Base-by-base conservation (phyloP, 2,888 invertebrate genomes). In the Scaptomyza reducta region DNA sequence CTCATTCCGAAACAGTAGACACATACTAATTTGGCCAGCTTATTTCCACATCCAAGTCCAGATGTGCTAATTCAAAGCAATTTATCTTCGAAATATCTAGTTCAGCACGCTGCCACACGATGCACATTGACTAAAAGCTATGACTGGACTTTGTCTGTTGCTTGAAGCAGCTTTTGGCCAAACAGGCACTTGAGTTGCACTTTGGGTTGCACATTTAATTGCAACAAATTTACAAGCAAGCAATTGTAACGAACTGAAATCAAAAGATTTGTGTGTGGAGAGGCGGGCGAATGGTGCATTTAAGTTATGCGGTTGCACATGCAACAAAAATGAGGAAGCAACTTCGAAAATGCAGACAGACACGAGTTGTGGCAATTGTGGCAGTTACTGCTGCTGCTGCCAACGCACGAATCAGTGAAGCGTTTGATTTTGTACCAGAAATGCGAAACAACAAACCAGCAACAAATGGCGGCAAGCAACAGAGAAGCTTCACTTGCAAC, bases 301-400 rank as follows among this genome's bases (percentile, higher is more conserved):
- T 60, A 73, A 73, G 74, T 75, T 79, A 82, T 75, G 88, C 70
- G 70, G 62, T 69, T 70, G 83, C 87, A 78, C 88, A 76, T 81
- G 79, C 74, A 80, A 54, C 84, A 72, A 57, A 85, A 84, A 80
- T 80, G 78, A 88, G 88, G 87, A 88, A 88, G 88, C 88, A 69
- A 77, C 74, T 67, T 61, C 50, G 59, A 72, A 72, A 72, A 44
- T 64, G 59, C 59, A 50, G 58, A 38, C 57, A 53, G 54, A 41
- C 54, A 56, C 44, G 62, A 50, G 29, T 41, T 54, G 38, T 51
- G 25, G 35, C 47, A 47, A 27, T 29, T 16, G 16, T 77, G 60
- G 70, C 62, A 68, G 63, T 51, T 31, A 57, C 45, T 45, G 35
- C 55, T 57, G 73, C 16, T 44, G 60, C 75, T 53, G 77, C 49